A percentile compares a stretch with the other conserved stretches of the same genome.
Conservation (phyloP, 2,888 invertebrate species). For the Andrena fulva region DNA sequence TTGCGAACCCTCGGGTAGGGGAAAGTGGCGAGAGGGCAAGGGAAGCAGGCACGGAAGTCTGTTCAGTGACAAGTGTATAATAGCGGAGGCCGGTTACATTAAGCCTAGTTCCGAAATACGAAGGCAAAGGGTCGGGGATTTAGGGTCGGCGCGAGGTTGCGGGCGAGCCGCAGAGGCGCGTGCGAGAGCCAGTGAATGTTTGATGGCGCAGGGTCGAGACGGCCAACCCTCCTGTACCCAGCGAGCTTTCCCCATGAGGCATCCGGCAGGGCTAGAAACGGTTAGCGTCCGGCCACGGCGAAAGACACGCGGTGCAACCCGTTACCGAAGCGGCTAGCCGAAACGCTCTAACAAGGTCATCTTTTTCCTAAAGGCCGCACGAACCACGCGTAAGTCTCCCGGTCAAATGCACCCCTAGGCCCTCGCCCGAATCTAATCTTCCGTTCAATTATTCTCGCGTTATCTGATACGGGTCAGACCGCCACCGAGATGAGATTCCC, state of each 20-base stretch:
- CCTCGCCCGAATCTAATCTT: slow-evolving; percentile 64
- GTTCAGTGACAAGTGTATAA: slow-evolving; percentile 54
- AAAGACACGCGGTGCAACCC: slow-evolving; percentile 38
- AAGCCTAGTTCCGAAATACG: slow-evolving; percentile 50
- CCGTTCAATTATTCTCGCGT: slow-evolving; percentile 68
- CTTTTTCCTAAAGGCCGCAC: slow-evolving; percentile 52
- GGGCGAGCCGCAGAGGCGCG: slow-evolving; percentile 77
- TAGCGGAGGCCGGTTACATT: slow-evolving; percentile 48
- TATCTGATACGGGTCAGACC: slow-evolving; percentile 53
- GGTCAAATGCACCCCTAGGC: slow-evolving; percentile 50
- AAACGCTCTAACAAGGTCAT: slow-evolving; percentile 60
- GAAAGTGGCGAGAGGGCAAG: not conserved
- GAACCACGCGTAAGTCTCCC: slow-evolving; percentile 47
- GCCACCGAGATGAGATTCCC: slow-evolving; percentile 55
- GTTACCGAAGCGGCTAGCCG: slow-evolving; percentile 25
- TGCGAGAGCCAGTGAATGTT: slow-evolving; percentile 82
- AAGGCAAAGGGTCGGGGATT: slow-evolving; percentile 67
- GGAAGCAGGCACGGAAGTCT: slow-evolving; percentile 12
- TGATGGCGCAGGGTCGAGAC: slow-evolving; percentile 78
- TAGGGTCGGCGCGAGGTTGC: slow-evolving; percentile 75
- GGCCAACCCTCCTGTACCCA: slow-evolving; percentile 64
- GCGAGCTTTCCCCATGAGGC: slow-evolving; percentile 68
- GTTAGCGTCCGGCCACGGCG: slow-evolving; percentile 56
- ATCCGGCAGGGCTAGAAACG: slow-evolving; percentile 60
- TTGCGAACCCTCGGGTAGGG: not conserved